Percentiles rank a stretch among this genome's conserved stretches.
Conservation (phyloP, 2,888 invertebrate species). For the Limnephilus lunatus region DNA sequence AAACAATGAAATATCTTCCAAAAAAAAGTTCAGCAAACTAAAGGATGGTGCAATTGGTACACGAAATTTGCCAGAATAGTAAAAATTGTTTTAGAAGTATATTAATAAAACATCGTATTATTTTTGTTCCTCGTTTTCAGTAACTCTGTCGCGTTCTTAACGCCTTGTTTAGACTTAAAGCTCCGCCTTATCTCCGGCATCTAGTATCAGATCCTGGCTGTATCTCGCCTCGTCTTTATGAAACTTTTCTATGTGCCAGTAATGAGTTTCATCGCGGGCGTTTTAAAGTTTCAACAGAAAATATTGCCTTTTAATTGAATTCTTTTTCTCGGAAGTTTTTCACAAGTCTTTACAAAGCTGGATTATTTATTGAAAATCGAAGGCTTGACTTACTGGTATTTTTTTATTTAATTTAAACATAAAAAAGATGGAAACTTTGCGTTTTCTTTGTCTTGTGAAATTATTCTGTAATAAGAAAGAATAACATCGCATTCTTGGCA, state of each 20-base stretch:
- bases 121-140: background rate
- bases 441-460: background rate
- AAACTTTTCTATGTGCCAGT: conserved; percentile 55
- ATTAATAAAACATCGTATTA: background rate
- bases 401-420: background rate
- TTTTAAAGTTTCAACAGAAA: conserved; percentile 60
- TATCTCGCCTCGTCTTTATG: conserved; percentile 45
- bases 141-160: background rate
- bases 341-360: background rate
- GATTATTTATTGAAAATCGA: background rate
- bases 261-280: conserved; percentile 58
- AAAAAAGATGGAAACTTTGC: background rate
- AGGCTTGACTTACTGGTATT: background rate
- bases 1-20: too few species aligned
- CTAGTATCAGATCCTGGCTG: conserved; percentile 47
- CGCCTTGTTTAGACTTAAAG: conserved; percentile 19
- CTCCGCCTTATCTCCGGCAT: conserved; percentile 28
- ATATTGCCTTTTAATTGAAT: conserved; percentile 64
- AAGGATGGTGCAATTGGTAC: background rate
- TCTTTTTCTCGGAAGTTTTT: conserved; percentile 46
- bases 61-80: background rate
- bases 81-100: background rate
- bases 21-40: too few species aligned
- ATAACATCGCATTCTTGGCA: background rate
- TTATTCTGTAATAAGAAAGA: background rate